phyloP scores from a whole-genome alignment of 2,888 invertebrate species.

The Caenorhabditis japonica region DNA sequence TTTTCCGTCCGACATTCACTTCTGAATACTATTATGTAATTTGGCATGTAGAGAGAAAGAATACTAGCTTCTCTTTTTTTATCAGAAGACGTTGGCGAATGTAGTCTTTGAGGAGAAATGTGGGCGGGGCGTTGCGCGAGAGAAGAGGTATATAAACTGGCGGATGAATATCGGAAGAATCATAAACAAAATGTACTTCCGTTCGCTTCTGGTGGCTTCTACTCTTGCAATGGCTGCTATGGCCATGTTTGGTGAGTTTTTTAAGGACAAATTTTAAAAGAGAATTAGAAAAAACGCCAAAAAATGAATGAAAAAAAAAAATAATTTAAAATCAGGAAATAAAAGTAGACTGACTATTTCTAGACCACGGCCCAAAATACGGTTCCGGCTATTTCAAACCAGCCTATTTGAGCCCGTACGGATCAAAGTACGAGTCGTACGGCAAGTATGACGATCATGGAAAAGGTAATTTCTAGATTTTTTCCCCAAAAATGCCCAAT shows the following conservation, averaged over 20 bases:
- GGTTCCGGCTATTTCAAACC: slow-evolving; percentile 39
- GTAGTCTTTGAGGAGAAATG: no score
- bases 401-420: slow-evolving; percentile 42
- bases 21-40: slow-evolving; percentile 38
- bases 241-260: slow-evolving; percentile 6
- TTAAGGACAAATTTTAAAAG: no score
- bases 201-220: background rate
- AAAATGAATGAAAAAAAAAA: no score
- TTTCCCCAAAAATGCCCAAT: no score
- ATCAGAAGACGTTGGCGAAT: background rate
- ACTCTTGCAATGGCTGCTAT: background rate
- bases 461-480: slow-evolving; percentile 25
- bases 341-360: background rate
- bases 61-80: background rate
- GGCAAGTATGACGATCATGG: slow-evolving; percentile 36
- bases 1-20: no score
- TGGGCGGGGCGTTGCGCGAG: slow-evolving; percentile 14
- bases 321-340: no score
- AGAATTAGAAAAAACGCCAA: no score
- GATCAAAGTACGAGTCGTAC: slow-evolving; percentile 40
- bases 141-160: slow-evolving; percentile 25
- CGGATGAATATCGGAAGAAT: no score
- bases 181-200: slow-evolving; percentile 6
- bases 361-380: slow-evolving; percentile 43
- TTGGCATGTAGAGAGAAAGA: slow-evolving; percentile 12